Evolutionary conservation across 35 echinoderm and acorn worm genomes (phyloP), one percentile per base, ranked within the genome.

Genomic region (Lytechinus pictus): DNA sequence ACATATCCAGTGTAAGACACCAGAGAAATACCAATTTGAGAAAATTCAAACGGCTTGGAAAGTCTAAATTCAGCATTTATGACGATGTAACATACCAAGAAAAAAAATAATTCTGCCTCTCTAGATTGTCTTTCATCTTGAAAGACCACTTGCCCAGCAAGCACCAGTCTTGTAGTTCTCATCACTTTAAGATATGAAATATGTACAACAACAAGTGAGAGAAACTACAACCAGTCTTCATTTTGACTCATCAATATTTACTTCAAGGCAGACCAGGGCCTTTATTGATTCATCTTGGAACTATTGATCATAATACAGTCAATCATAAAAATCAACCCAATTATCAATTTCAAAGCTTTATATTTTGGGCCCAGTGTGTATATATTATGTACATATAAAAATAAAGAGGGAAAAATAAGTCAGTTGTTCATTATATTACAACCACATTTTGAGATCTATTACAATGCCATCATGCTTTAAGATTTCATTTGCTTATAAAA

Each of bases 91-190:
- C 12, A 79, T 79, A 58, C 56, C 9, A 8, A 8, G 56, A 58
- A 6, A 57, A 57, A 58, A 58, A 24, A 72, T 4, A 79, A 16
- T n/a, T 79, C 66, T 79, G 66, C 66, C 66, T 79, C 66, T 79
- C 16, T 0, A 4, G 14, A 6, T 79, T 79, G 66, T 24, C 66
- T 79, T 79, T n/a, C 66, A 79, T 79, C 66, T 24, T 79, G 66
- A 79, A 79, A 79, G 66, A 79, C 66, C 66, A 54, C 88, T 90
- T 90, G 88, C 88, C 88, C 88, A 90, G 88, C 88, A 90, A 90
- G 88, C 88, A 90, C 88, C 88, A 33, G 28, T 90, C 88, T 90
- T 52, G 88, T 33, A 28, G 27, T 90, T 90, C 88, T 90, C 88
- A n/a, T 54, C 88, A 54, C 52, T 21, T 51, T 21, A 90, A 44